Base-by-base conservation (phyloP, 1,140 invertebrate genomes). In the Heliconius hermathena region DNA sequence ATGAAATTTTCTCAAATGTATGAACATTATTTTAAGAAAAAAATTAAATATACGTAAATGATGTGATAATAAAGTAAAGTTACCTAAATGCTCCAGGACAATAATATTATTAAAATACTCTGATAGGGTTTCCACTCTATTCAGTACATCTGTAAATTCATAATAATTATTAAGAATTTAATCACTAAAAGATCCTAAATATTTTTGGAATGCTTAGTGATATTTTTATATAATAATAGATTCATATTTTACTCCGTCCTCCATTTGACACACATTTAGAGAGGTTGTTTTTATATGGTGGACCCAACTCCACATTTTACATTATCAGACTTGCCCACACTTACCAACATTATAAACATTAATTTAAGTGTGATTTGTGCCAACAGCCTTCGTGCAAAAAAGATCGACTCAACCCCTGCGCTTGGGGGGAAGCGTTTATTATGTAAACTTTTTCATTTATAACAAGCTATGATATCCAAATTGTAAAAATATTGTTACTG, bases 91-190 rank as follows among this genome's bases (percentile, higher is more conserved):
- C 36, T 79, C 77, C 36, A 79, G 71, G 6, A 54, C 49, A 41
- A 88, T 79, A 54, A 89, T 84, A 16, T 85, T 88, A 36, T 87
- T 82, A 77, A 90, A 90, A 82, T 89, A 88, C 79, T 90, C 83
- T 3, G 76, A 73, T 22, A 90, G 76, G 36, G 79, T 84, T 81
- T 90, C 86, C 4, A 85, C 71, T 74, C 66, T 82, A 41, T 87
- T 82, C 16, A 71, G 57, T 54, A 66, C 76, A 16, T 78, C 86
- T 86, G 52, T 41, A 57, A 80, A 81, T 54, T 49, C 41, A 38
- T 70, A 66, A 71, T 2, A 33, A 71, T 73, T 73, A 57, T 72
- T 71, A 60, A 41, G 0, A 20, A 16, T 74, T 74, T 38, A n/a
- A 33, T 71, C 20, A 36, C 9, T 20, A 1, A 52, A 52, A 52